These are phyloP conservation scores for Betta splendens DNA, from an alignment of 2,797 vertebrate species.

Conservation along the genomic window DNA sequence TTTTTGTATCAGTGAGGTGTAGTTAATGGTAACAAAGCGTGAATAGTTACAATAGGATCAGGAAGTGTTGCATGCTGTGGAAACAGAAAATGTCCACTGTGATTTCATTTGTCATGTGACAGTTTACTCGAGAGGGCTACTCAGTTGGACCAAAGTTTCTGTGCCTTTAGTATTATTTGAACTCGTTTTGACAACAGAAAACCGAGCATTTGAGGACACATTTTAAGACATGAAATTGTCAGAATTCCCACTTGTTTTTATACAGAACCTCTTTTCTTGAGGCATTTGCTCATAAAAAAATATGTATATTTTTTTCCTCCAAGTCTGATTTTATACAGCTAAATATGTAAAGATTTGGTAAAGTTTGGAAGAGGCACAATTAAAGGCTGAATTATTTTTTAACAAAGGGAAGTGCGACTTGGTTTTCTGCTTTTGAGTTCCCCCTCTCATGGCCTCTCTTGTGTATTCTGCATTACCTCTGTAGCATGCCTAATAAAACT, in stretches of 20 bases:
- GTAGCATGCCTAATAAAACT: slow-evolving; percentile 99
- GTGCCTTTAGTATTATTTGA: slow-evolving; percentile 98
- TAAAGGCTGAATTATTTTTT: slow-evolving; percentile 90
- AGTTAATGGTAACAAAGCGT: slow-evolving; percentile 88
- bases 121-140: slow-evolving; percentile 89
- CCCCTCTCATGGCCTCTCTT: slow-evolving; percentile 69
- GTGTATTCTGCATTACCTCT: slow-evolving; percentile 88
- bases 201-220: slow-evolving; percentile 37
- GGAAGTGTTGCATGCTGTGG: slow-evolving; percentile 89
- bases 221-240: slow-evolving; percentile 17
- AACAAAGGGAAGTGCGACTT: slow-evolving; percentile 88
- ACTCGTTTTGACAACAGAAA: slow-evolving; percentile 80
- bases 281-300: slow-evolving; percentile 83
- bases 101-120: slow-evolving; percentile 86
- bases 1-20: slow-evolving; percentile 71
- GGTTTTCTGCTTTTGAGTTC: slow-evolving; percentile 80
- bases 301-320: slow-evolving; percentile 89
- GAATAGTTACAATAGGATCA: slow-evolving; percentile 82
- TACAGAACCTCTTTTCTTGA: slow-evolving; percentile 61
- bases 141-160: slow-evolving; percentile 98
- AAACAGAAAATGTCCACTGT: slow-evolving; percentile 86
- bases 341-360: slow-evolving; percentile 90
- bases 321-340: slow-evolving; percentile 89
- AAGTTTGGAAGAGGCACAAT: slow-evolving; percentile 93
- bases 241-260: slow-evolving; percentile 9